phyloP scores from a whole-genome alignment of 35 echinoderm and acorn worm species.

The Apostichopus californicus region DNA sequence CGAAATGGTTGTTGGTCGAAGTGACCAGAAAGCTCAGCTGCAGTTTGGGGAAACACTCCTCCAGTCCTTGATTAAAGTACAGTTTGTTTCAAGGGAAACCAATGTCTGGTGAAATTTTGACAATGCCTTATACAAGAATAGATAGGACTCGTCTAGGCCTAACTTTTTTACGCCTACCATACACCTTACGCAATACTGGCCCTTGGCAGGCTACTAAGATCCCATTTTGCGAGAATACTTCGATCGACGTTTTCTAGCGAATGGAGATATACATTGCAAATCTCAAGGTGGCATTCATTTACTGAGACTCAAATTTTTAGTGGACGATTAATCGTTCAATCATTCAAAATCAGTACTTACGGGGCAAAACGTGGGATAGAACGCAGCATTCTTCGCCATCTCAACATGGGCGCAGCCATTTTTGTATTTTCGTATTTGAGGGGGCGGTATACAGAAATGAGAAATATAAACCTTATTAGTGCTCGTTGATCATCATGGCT shows the following conservation, averaged over 20 bases:
- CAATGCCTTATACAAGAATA: too few relatives aligned
- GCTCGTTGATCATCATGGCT: slow-evolving; percentile 18
- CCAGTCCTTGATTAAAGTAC: too few relatives aligned
- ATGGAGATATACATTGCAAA: not conserved
- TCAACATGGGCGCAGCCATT: not conserved
- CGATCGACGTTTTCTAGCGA: not conserved
- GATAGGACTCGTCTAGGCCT: too few relatives aligned
- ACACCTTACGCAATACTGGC: too few relatives aligned
- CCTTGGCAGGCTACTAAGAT: not conserved
- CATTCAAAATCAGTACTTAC: not conserved
- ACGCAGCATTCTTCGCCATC: not conserved
- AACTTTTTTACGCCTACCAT: too few relatives aligned
- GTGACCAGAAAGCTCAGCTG: too few relatives aligned
- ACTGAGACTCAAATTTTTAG: not conserved
- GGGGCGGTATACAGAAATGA: not conserved
- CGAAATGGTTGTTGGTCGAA: too few relatives aligned
- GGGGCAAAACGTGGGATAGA: not conserved
- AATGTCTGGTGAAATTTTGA: too few relatives aligned
- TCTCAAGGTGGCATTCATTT: not conserved
- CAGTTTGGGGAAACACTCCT: too few relatives aligned
- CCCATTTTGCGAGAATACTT: not conserved
- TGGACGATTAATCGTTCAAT: not conserved
- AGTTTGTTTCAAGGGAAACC: too few relatives aligned
- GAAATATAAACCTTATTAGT: not conserved
- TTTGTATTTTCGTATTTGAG: not conserved